These are phyloP conservation scores for Anniella stebbinsi DNA, from an alignment of 2,797 vertebrate species.

Conservation along the genomic window DNA sequence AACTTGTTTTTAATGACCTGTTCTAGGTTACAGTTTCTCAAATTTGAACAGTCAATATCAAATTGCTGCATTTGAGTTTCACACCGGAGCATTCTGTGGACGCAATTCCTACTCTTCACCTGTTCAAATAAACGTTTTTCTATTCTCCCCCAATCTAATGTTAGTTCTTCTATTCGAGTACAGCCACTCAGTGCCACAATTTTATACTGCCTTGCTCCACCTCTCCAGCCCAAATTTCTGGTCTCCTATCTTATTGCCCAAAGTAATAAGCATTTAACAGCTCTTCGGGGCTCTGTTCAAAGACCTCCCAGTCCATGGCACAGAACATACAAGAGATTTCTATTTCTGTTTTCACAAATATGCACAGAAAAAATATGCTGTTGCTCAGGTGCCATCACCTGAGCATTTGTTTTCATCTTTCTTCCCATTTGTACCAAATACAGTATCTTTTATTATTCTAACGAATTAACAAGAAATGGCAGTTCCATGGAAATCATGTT, in stretches of 20 bases:
- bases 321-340: not conserved
- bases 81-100: not conserved
- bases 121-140: not conserved
- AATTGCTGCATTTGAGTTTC: not conserved
- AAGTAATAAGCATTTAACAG: conserved; percentile 11
- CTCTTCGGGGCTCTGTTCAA: not conserved
- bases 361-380: not conserved
- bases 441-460: conserved; percentile 62
- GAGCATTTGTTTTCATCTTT: not conserved
- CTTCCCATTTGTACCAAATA: conserved; percentile 46
- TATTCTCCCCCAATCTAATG: not conserved
- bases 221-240: not conserved
- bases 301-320: not conserved
- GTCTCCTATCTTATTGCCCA: not conserved
- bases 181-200: accelerated
- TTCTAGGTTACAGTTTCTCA: not conserved
- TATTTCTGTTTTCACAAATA: conserved; percentile 13
- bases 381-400: not conserved
- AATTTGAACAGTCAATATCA: not conserved
- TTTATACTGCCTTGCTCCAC: not conserved
- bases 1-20: not conserved
- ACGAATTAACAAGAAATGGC: conserved; percentile 74
- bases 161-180: not conserved
- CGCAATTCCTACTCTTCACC: not conserved
- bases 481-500: conserved; percentile 73